Evolutionary conservation across 2,113 vertebrate genomes (phyloP).

Genomic region (Synodontis membranacea): DNA sequence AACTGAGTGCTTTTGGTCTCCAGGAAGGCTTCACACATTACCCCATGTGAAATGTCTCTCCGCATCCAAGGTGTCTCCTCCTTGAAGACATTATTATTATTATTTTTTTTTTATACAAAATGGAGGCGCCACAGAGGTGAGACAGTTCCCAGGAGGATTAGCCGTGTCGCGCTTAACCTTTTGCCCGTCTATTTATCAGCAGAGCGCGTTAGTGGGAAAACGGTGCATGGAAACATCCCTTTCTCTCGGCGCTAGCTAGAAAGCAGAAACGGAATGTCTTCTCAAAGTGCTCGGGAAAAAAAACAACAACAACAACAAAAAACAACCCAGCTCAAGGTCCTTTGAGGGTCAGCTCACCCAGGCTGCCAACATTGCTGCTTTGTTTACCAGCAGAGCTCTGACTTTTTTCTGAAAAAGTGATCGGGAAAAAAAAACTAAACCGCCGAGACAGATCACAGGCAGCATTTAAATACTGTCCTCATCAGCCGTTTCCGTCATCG

Average conservation of each 20-base stretch:
- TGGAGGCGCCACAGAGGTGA: conserved; percentile 60
- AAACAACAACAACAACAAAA: too few species aligned
- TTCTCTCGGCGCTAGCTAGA: neutral
- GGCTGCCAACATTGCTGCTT: neutral
- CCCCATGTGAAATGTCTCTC: conserved; percentile 15
- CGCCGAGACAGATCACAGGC: neutral
- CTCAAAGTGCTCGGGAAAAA: conserved; percentile 20
- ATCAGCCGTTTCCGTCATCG: neutral
- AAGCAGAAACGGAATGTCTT: neutral
- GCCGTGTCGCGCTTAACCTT: conserved; percentile 67
- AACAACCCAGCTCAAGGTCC: too few species aligned
- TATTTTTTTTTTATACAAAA: conserved; percentile 56
- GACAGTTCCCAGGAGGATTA: conserved; percentile 66
- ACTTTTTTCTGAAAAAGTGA: neutral
- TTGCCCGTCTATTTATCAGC: conserved; percentile 62
- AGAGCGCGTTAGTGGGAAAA: conserved; percentile 53
- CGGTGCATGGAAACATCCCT: conserved; percentile 39
- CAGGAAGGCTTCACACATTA: conserved; percentile 8
- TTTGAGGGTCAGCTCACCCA: conserved; percentile 62
- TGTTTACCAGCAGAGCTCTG: conserved; percentile 5
- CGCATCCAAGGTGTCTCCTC: conserved; percentile 29
- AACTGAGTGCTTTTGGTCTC: conserved; percentile 19
- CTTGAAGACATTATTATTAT: conserved; percentile 38
- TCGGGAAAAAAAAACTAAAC: neutral
- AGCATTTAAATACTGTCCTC: conserved; percentile 16